Evolutionary conservation across 2,797 vertebrate species (phyloP).

Genomic region (Agapornis canus): DNA sequence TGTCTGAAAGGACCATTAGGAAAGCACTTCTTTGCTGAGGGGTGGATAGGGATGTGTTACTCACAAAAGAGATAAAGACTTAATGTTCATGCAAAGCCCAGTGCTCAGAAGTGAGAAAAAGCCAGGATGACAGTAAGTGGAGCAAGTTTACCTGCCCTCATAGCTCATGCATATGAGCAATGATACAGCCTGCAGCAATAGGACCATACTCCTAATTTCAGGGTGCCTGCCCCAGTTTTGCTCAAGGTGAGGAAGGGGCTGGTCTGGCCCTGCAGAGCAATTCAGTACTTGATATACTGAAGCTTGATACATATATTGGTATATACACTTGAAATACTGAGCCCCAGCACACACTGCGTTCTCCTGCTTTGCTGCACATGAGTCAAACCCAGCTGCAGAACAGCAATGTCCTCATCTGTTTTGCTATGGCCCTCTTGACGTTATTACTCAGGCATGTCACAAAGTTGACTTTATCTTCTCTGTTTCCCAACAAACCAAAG

Average conservation of each 20-base stretch:
- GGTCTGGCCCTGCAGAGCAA: not conserved
- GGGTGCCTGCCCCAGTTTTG: accelerated
- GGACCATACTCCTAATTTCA: not conserved
- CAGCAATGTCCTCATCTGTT: not conserved
- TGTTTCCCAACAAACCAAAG: not conserved
- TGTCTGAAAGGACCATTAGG: constrained; percentile 31
- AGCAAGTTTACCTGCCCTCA: not conserved
- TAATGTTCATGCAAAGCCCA: not conserved
- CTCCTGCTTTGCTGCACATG: not conserved
- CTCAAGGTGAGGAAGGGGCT: not conserved
- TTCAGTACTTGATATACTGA: accelerated
- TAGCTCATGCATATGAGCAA: not conserved
- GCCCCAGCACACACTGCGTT: accelerated
- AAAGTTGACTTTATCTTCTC: not conserved
- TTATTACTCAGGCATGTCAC: not conserved
- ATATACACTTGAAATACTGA: not conserved
- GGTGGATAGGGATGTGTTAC: not conserved
- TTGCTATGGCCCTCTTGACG: not conserved
- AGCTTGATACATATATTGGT: not conserved
- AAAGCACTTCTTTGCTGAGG: not conserved
- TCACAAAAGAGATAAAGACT: not conserved
- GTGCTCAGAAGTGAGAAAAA: not conserved
- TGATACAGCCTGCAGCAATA: not conserved
- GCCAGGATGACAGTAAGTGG: not conserved
- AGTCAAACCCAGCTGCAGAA: not conserved